These are phyloP conservation scores for Neomorphus geoffroyi DNA, from an alignment of 2,797 vertebrate species.

Conservation along the genomic window DNA sequence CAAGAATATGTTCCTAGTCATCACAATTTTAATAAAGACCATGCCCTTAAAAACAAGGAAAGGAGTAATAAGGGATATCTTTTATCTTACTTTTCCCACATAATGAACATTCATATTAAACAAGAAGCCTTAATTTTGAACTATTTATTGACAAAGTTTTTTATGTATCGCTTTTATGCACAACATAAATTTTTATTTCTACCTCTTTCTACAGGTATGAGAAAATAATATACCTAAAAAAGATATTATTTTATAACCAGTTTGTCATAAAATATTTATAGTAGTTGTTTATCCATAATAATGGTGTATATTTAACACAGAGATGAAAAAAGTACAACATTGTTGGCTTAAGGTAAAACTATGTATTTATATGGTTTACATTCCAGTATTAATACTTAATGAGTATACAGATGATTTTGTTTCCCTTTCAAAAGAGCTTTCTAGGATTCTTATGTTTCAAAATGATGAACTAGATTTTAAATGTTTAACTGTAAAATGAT, in stretches of 20 bases:
- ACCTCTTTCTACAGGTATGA: not conserved
- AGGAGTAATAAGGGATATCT: not conserved
- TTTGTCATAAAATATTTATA: slow-evolving; percentile 27
- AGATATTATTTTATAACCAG: not conserved
- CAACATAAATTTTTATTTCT: not conserved
- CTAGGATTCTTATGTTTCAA: not conserved
- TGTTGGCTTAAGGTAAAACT: slow-evolving; percentile 48
- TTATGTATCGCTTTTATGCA: not conserved
- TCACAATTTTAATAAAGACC: not conserved
- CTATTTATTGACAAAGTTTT: not conserved
- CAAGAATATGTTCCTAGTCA: not conserved
- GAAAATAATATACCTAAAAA: not conserved
- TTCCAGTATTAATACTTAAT: slow-evolving; percentile 59
- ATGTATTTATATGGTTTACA: slow-evolving; percentile 33
- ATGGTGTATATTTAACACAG: slow-evolving; percentile 41
- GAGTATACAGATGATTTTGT: slow-evolving; percentile 1
- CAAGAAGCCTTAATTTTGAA: not conserved
- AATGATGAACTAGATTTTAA: not conserved
- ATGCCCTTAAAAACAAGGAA: not conserved
- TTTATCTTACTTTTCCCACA: not conserved
- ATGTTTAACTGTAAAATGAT: not conserved
- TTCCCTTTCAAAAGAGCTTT: slow-evolving; percentile 7
- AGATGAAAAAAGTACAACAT: not conserved
- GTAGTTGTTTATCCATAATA: slow-evolving; percentile 21
- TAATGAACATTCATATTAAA: not conserved